These are phyloP conservation scores for Pocillopora grandis DNA, from an alignment of 92 coral and sea anemone species.

Conservation along the genomic window DNA sequence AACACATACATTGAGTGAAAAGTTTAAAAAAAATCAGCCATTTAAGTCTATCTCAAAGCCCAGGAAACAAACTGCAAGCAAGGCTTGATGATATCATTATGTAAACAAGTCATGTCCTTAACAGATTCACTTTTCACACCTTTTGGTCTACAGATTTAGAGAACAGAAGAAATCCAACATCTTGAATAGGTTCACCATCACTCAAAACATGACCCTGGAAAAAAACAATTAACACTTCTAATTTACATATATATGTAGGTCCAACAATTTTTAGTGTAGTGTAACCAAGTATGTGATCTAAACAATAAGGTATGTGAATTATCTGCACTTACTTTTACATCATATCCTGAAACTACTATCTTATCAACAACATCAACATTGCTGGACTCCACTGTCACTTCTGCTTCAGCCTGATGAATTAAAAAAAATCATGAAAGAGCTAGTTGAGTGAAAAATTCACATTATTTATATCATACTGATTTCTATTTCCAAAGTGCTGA, in stretches of 20 bases:
- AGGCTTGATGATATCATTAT: neutral
- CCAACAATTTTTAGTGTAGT: too few relatives aligned
- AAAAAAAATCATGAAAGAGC: neutral
- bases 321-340: constrained; percentile 75
- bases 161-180: constrained; percentile 88
- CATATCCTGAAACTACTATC: constrained; percentile 92
- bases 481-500: neutral
- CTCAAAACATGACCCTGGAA: constrained; percentile 92
- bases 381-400: constrained; percentile 61
- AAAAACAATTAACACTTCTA: neutral
- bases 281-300: too few relatives aligned
- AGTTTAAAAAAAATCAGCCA: too few relatives aligned
- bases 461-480: neutral
- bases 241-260: neutral
- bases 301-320: too few relatives aligned
- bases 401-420: constrained; percentile 62
- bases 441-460: neutral
- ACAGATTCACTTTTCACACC: constrained; percentile 44
- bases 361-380: constrained; percentile 78
- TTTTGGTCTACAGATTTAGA: constrained; percentile 68
- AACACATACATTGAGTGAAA: too few relatives aligned
- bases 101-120: neutral
- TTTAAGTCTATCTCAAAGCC: too few relatives aligned
- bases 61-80: too few relatives aligned
- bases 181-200: constrained; percentile 94